A percentile compares a stretch with the other conserved stretches of the same genome.
Conservation (phyloP, 2,888 invertebrate species). For the Euplagia quadripunctaria region DNA sequence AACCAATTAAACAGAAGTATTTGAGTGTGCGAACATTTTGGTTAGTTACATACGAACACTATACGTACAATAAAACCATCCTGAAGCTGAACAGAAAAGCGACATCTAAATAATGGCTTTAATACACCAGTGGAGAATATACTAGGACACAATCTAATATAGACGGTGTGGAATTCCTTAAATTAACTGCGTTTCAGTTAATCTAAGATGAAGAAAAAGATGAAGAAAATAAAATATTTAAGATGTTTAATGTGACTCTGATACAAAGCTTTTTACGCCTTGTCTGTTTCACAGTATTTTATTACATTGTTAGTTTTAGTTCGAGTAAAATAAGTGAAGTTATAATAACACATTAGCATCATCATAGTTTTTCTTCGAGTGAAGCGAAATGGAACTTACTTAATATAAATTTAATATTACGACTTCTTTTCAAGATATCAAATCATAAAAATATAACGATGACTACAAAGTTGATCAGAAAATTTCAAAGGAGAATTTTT, state of each 20-base stretch:
- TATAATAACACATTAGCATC: too few species aligned
- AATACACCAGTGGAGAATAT: not conserved
- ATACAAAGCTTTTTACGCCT: not conserved
- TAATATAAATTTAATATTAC: not conserved
- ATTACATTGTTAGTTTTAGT: too few species aligned
- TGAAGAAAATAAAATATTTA: too few species aligned
- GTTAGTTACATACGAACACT: too few species aligned
- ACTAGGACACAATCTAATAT: not conserved
- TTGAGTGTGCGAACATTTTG: not conserved
- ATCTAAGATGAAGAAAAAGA: too few species aligned
- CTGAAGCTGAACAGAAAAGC: not conserved
- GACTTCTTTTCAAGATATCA: not conserved
- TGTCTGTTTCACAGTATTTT: not conserved
- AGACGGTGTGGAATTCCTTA: not conserved
- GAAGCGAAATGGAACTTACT: not conserved
- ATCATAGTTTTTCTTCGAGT: too few species aligned
- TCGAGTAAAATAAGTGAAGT: too few species aligned
- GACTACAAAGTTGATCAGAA: not conserved
- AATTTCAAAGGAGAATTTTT: constrained; percentile 1
- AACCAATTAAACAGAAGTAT: too few species aligned
- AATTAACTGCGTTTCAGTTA: not conserved
- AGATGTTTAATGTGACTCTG: not conserved
- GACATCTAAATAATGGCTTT: not conserved
- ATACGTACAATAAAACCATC: not conserved
- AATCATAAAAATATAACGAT: constrained; percentile 1